Conservation (phyloP, 2,888 invertebrate genomes). For the Bellardia pandia region DNA sequence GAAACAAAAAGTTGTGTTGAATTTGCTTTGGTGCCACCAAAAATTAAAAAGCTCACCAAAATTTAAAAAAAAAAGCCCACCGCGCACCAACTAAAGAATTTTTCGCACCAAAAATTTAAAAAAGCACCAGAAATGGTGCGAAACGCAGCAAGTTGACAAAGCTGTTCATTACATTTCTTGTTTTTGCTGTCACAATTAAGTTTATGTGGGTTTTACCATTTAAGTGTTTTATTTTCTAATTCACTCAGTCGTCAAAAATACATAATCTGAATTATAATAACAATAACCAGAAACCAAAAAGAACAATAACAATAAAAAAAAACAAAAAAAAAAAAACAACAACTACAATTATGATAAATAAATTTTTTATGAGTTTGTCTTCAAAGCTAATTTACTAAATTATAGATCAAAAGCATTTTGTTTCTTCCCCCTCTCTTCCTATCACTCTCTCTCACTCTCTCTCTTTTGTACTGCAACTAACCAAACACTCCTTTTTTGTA, state of each 20-base stretch:
- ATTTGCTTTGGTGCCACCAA: too few relatives aligned
- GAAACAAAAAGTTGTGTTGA: too few relatives aligned
- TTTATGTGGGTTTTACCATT: conserved; percentile 40
- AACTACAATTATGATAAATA: conserved; percentile 64
- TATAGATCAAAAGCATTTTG: conserved; percentile 70
- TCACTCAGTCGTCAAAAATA: conserved; percentile 46
- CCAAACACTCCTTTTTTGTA: conserved; percentile 8
- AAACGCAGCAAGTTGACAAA: too few relatives aligned
- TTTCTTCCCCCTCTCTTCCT: not conserved
- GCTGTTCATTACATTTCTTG: conserved; percentile 13
- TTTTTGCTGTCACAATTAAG: conserved; percentile 41
- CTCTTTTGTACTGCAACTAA: too few relatives aligned
- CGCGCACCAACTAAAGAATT: too few relatives aligned
- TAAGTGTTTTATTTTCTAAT: conserved; percentile 17
- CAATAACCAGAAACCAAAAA: not conserved
- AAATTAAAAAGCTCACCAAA: too few relatives aligned
- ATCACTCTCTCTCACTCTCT: not conserved
- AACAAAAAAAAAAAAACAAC: not conserved
- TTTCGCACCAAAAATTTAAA: too few relatives aligned
- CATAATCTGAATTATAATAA: conserved; percentile 18
- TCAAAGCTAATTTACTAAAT: conserved; percentile 73
- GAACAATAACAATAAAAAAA: conserved; percentile 1
- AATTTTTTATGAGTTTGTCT: conserved; percentile 63
- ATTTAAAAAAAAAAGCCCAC: too few relatives aligned
- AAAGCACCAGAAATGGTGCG: too few relatives aligned